Percentiles rank a stretch among this genome's conserved stretches.
These are phyloP conservation scores for Brachyhypopomus occidentalis DNA, from an alignment of 2,113 vertebrate genomes.

Conservation along the genomic window DNA sequence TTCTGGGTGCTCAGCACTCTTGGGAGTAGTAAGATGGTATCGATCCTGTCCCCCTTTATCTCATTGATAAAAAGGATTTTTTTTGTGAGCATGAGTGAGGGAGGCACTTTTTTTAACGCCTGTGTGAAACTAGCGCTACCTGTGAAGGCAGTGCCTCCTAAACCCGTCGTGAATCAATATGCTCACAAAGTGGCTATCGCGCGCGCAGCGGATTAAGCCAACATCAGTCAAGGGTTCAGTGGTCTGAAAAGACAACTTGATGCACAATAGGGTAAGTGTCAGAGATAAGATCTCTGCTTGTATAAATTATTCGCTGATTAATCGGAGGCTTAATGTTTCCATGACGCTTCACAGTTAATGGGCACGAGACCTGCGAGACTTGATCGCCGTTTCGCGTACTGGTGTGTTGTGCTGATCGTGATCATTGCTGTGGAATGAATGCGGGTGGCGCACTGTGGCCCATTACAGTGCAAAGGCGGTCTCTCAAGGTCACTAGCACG, in stretches of 20 bases:
- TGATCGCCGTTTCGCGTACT: background rate
- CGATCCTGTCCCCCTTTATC: constrained; percentile 23
- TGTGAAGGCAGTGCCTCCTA: background rate
- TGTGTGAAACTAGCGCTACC: constrained; percentile 17
- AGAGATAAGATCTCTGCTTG: background rate
- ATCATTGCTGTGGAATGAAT: background rate
- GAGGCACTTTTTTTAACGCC: constrained; percentile 9
- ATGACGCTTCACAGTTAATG: background rate
- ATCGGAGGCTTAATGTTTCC: background rate
- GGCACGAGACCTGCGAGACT: background rate
- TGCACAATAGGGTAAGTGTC: constrained; percentile 30
- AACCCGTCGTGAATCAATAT: constrained; percentile 29
- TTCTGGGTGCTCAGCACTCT: constrained; percentile 13
- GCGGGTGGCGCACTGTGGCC: background rate
- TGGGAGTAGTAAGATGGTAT: constrained; percentile 25
- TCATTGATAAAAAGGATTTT: constrained; percentile 20
- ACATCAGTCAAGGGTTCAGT: constrained; percentile 26
- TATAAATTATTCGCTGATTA: constrained; percentile 15
- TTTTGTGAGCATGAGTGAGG: background rate
- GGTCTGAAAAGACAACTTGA: background rate
- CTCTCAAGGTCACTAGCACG: constrained; percentile 14
- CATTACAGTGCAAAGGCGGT: constrained; percentile 6
- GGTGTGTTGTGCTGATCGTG: background rate
- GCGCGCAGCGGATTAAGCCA: background rate
- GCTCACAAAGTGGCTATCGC: background rate